These are phyloP conservation scores for Dynastes maya DNA, from an alignment of 2,888 invertebrate species.

Conservation along the genomic window DNA sequence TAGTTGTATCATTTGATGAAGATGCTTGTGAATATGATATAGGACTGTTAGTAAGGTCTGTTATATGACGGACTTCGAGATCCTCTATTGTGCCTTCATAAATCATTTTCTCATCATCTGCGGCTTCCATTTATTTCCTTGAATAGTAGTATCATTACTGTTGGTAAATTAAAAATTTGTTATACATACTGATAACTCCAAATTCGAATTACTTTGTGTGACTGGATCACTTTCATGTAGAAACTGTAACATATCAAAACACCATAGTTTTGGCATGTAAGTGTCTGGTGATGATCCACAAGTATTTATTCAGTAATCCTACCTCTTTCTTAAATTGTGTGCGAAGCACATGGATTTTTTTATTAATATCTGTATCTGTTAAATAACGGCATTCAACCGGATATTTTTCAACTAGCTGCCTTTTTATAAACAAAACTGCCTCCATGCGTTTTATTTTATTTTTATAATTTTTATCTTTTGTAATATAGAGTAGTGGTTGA, in stretches of 20 bases:
- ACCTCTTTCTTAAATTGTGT: not conserved
- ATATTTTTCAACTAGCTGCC: too few species aligned
- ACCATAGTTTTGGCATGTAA: conserved; percentile 5
- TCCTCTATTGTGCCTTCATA: not conserved
- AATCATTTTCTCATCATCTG: not conserved
- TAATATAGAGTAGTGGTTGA: too few species aligned
- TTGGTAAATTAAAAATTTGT: not conserved
- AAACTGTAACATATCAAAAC: conserved; percentile 8
- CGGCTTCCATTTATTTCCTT: too few species aligned
- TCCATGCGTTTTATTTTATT: too few species aligned
- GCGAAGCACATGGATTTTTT: not conserved
- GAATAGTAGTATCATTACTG: too few species aligned
- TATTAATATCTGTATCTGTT: too few species aligned
- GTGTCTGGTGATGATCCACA: not conserved
- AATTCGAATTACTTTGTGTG: not conserved
- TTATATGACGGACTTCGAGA: not conserved
- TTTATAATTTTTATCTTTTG: too few species aligned
- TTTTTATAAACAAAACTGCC: too few species aligned
- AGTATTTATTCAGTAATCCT: not conserved
- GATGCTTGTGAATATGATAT: too few species aligned
- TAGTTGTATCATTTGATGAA: too few species aligned
- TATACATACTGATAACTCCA: not conserved
- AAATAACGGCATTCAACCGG: too few species aligned
- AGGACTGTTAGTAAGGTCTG: too few species aligned
- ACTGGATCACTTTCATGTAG: not conserved